Base-by-base conservation (phyloP, 2,113 vertebrate genomes). In the Oryzias javanicus region DNA sequence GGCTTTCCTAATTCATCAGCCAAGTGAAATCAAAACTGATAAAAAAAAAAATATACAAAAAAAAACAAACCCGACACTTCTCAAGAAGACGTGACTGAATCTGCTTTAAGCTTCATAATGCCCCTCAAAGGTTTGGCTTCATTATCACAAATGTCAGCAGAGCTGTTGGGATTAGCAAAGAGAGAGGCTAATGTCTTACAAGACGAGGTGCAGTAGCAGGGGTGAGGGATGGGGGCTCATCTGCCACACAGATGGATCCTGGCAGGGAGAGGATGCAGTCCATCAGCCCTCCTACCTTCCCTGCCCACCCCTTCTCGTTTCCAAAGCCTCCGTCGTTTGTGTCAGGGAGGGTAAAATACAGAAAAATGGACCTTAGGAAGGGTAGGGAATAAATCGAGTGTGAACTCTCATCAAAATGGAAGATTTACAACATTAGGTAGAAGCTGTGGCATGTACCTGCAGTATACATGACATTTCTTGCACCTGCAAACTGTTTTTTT, bases 191-290 rank as follows among this genome's bases (percentile, higher is more conserved):
- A 80, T 62, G 51, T 62, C 70, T 68, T 68, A 42, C 55, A 67
- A 65, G 72, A 74, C 52, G 17, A 64, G 59, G 49, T 53, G 65
- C 41, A 45, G 60, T 24, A 61, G 20, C 27, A 42, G 55, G 64
- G 50, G 42, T 1, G 25, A 61, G 49, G 66, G 64, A 72, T 49
- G 60, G 61, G 59, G 67, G 74, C 83, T 81, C 77, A 73, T 85
- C 79, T 77, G 65, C 72, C 49, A 66, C 68, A 78, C 84, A 86
- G 78, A 81, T 81, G 72, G 72, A 72, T 69, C 74, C 65, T 77
- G 63, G 76, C 82, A 74, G 76, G 72, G 70, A 78, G 74, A 74
- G 53, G 55, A 82, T 71, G 15, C 42, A 45, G 66, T 82, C 76
- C 67, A 78, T 83, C 70, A 74, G 69, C 74, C 72, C 78, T 64